Evolutionary conservation across 1,140 invertebrate genomes (phyloP).

Genomic region (Cecropterus lyciades): DNA sequence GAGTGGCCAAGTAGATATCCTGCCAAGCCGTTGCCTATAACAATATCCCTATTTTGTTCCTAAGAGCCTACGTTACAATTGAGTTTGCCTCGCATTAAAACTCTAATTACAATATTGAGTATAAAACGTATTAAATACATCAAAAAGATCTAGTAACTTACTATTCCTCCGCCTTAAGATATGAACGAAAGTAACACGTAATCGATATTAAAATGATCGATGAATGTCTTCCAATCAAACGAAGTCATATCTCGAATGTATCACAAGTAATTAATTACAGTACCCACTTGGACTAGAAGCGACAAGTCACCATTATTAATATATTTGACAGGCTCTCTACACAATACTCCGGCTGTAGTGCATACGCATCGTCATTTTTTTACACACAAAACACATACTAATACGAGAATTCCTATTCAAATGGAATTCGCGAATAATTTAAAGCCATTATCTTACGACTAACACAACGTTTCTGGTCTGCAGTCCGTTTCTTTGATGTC

Average conservation of each 20-base stretch:
- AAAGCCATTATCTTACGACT: constrained; percentile 1
- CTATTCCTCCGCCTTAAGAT: constrained; percentile 55
- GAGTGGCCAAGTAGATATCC: constrained; percentile 11
- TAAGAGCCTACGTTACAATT: constrained; percentile 55
- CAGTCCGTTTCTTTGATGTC: neutral
- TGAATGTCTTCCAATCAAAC: constrained; percentile 6
- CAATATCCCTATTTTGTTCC: constrained; percentile 44
- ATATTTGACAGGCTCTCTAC: neutral
- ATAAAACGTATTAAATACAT: constrained; percentile 82
- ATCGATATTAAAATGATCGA: constrained; percentile 14
- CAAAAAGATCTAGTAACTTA: constrained; percentile 73
- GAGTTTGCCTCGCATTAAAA: constrained; percentile 63
- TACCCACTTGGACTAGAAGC: constrained; percentile 36
- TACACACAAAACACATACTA: neutral
- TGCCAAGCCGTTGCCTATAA: constrained; percentile 22
- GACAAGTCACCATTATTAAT: constrained; percentile 17
- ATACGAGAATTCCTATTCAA: neutral
- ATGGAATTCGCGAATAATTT: neutral
- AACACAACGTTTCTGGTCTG: neutral
- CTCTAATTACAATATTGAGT: constrained; percentile 76
- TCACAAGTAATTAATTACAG: constrained; percentile 52
- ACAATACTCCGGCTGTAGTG: neutral
- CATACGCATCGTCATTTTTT: neutral
- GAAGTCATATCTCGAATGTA: constrained; percentile 57
- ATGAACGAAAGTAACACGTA: constrained; percentile 40